Evolutionary conservation across 2,113 vertebrate genomes (phyloP).

Genomic region (Megaptera novaeangliae): DNA sequence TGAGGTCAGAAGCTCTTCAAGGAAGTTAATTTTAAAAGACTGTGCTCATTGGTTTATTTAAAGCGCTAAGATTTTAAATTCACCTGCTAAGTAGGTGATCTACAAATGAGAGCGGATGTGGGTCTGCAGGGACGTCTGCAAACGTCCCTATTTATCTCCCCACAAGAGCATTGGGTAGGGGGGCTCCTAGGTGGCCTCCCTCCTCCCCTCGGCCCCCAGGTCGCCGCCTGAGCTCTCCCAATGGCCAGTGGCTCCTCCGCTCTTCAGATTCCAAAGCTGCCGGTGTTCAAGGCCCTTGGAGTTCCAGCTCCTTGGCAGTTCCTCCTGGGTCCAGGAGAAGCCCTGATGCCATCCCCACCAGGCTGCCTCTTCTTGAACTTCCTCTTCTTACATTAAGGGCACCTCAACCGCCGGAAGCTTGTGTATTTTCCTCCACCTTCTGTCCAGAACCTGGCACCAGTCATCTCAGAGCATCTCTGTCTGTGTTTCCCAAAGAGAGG

Average conservation of each 20-base stretch:
- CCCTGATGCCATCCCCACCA: not conserved
- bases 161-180: fast-evolving
- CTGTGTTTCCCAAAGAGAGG: not conserved
- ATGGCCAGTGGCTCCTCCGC: not conserved
- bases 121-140: not conserved
- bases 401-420: not conserved
- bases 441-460: not conserved
- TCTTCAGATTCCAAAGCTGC: not conserved
- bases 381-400: not conserved
- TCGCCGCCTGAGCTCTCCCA: not conserved
- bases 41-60: not conserved
- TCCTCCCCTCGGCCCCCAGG: not conserved
- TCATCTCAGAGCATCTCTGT: not conserved
- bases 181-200: not conserved
- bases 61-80: not conserved
- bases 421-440: not conserved
- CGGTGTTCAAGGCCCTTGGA: not conserved
- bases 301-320: not conserved
- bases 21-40: not conserved
- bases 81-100: not conserved
- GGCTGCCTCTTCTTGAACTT: not conserved
- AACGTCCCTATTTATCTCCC: not conserved
- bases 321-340: not conserved
- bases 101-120: fast-evolving
- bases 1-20: not conserved